Evolutionary conservation across 1,140 invertebrate genomes (phyloP).

Genomic region (Panulirus ornatus): DNA sequence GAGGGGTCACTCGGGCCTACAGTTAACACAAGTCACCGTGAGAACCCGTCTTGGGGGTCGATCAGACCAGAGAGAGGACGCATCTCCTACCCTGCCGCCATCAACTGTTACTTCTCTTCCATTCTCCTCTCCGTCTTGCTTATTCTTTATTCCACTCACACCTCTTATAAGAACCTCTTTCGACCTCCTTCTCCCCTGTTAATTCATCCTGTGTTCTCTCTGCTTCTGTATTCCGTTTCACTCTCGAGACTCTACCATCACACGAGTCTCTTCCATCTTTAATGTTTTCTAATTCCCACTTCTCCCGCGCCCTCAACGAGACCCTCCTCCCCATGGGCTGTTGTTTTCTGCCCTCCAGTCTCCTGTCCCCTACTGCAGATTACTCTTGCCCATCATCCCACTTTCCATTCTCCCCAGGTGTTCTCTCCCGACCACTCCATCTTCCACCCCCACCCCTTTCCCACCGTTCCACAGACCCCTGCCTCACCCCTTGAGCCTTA

Average conservation of each 20-base stretch:
- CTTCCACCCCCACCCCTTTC: neutral
- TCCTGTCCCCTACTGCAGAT: neutral
- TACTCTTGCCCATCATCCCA: neutral
- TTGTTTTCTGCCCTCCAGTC: neutral
- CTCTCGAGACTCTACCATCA: neutral
- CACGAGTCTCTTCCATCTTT: neutral
- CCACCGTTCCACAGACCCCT: neutral
- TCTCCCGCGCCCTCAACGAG: neutral
- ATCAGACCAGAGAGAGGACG: too few relatives aligned
- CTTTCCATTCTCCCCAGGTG: neutral
- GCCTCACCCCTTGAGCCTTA: neutral
- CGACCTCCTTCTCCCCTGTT: neutral
- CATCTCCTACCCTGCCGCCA: too few relatives aligned
- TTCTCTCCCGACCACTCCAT: neutral
- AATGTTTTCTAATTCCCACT: neutral
- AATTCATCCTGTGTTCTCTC: neutral
- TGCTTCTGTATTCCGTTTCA: neutral
- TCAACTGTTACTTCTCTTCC: neutral
- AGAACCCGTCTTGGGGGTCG: too few relatives aligned
- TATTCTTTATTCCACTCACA: neutral
- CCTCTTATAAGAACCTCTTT: neutral
- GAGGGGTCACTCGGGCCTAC: too few relatives aligned
- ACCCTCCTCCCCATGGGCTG: neutral
- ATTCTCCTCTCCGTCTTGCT: neutral
- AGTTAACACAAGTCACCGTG: too few relatives aligned